These are phyloP conservation scores for Silurus meridionalis DNA, from an alignment of 2,113 vertebrate genomes.

Conservation along the genomic window DNA sequence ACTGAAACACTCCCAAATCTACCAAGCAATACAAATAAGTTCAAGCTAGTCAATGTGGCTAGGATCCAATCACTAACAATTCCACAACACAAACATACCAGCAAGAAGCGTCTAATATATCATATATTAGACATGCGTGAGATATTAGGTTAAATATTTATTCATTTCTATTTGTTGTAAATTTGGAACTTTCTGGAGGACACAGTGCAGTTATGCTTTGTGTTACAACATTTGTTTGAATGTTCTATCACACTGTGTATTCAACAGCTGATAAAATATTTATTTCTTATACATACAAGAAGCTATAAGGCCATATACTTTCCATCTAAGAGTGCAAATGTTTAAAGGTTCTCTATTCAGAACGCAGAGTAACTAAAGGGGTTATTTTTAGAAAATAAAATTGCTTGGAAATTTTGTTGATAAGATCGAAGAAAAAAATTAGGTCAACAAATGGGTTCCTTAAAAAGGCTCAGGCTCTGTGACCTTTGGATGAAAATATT, in stretches of 20 bases:
- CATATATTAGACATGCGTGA: neutral
- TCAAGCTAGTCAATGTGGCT: neutral
- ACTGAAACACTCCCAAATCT: neutral
- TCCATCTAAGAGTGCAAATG: neutral
- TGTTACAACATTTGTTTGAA: neutral
- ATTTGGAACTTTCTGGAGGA: neutral
- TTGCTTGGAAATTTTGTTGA: neutral
- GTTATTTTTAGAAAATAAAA: neutral
- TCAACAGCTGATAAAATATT: neutral
- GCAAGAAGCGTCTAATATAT: neutral
- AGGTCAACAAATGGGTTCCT: neutral
- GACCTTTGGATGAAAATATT: neutral
- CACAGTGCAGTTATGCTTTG: neutral
- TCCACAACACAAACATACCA: neutral
- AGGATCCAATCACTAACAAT: neutral
- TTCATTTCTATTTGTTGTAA: slow-evolving; percentile 1
- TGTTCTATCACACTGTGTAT: neutral
- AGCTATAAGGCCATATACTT: neutral
- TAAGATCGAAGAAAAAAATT: too few relatives aligned
- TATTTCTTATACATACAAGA: neutral
- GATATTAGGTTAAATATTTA: neutral
- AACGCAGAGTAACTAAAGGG: neutral
- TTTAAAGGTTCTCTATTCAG: neutral
- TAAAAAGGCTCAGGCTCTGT: neutral
- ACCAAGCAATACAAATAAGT: slow-evolving; percentile 9